phyloP scores from a whole-genome alignment of 1,140 invertebrate genomes.

The Heliconius hewitsoni region DNA sequence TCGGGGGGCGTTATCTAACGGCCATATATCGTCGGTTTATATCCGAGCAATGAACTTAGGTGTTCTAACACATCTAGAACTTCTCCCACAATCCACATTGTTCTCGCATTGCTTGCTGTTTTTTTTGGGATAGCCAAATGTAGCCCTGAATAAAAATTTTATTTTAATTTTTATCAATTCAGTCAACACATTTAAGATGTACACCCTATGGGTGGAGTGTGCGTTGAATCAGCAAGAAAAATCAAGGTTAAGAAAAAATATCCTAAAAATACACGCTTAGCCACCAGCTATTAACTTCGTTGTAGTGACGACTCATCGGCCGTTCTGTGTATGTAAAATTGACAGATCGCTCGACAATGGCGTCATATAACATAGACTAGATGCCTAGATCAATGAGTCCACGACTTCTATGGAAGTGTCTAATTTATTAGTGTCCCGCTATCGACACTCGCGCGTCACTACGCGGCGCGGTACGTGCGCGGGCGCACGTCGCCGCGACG shows the following conservation, averaged over 20 bases:
- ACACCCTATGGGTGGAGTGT: no score
- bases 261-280: no score
- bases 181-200: no score
- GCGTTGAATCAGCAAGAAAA: no score
- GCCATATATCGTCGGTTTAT: conserved; percentile 34
- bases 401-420: conserved; percentile 7
- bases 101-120: background rate
- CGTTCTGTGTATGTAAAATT: no score
- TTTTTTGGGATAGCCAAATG: background rate
- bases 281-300: no score
- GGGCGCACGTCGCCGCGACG: conserved; percentile 59
- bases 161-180: no score
- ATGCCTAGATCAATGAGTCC: background rate
- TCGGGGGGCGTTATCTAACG: conserved; percentile 17
- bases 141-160: no score
- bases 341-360: background rate
- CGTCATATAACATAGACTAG: background rate
- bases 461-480: conserved; percentile 58
- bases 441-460: conserved; percentile 63
- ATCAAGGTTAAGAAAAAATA: no score
- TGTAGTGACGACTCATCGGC: no score
- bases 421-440: conserved; percentile 16
- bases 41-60: conserved; percentile 35
- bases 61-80: background rate
- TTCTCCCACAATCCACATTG: background rate